phyloP scores from a whole-genome alignment of 2,113 vertebrate species.

The Xiphophorus maculatus region DNA sequence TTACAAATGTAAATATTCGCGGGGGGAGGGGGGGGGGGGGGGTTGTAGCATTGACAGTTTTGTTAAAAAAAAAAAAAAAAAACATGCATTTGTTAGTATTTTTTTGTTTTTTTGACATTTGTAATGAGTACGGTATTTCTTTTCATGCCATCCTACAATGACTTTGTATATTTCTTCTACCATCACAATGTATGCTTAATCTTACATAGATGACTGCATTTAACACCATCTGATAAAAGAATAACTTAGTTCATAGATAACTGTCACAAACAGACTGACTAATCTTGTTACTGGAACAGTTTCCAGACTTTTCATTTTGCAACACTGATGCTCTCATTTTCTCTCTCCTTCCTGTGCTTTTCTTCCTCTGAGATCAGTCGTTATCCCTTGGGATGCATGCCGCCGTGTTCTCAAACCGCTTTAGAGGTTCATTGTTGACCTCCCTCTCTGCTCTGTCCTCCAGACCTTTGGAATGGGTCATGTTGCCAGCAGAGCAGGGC shows the following conservation, averaged over 20 bases:
- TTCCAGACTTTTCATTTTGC: background rate
- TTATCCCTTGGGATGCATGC: constrained; percentile 28
- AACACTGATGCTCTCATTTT: background rate
- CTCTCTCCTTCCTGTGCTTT: no score
- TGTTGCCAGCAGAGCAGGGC: constrained; percentile 38
- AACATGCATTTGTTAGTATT: no score
- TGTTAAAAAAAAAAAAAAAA: background rate
- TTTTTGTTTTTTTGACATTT: no score
- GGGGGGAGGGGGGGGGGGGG: no score
- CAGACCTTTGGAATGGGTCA: constrained; percentile 48
- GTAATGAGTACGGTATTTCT: background rate
- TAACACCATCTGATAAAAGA: background rate
- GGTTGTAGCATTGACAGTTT: background rate
- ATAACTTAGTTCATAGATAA: no score
- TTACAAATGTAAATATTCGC: background rate
- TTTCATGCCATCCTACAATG: background rate
- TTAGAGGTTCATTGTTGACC: constrained; percentile 31
- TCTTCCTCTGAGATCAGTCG: background rate
- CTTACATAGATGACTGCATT: background rate
- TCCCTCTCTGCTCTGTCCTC: constrained; percentile 31
- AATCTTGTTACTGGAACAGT: background rate
- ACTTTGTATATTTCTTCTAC: constrained; percentile 8
- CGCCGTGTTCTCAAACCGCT: background rate
- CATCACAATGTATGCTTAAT: background rate
- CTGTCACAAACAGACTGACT: background rate